Evolutionary conservation across 2,888 invertebrate species (phyloP).

Genomic region (Euclidia mi): DNA sequence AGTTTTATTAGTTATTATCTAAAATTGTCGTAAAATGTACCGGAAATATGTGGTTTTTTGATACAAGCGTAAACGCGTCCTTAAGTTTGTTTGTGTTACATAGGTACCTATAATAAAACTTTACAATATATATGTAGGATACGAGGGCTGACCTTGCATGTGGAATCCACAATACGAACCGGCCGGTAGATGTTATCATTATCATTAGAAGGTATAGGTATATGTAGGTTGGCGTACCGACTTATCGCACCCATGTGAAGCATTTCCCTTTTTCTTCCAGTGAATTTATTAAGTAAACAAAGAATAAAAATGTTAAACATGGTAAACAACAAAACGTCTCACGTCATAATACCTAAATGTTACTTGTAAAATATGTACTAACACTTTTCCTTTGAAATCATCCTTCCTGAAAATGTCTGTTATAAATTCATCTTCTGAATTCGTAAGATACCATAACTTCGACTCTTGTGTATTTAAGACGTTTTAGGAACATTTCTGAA

Average conservation of each 20-base stretch:
- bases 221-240: too few relatives aligned
- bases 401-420: constrained; percentile 53
- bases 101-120: too few relatives aligned
- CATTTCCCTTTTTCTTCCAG: not conserved
- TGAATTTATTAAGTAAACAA: not conserved
- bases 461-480: constrained; percentile 61
- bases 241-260: not conserved
- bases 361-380: constrained; percentile 43
- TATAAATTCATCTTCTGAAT: constrained; percentile 64
- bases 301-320: constrained; percentile 28
- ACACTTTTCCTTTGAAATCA: constrained; percentile 47
- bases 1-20: too few relatives aligned
- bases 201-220: too few relatives aligned
- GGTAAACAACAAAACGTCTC: constrained; percentile 27
- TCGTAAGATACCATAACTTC: constrained; percentile 66
- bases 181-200: too few relatives aligned
- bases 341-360: constrained; percentile 36
- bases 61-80: too few relatives aligned
- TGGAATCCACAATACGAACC: too few relatives aligned
- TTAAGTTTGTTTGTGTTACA: too few relatives aligned
- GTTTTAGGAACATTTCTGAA: constrained; percentile 70
- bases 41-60: too few relatives aligned
- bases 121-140: too few relatives aligned
- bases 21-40: too few relatives aligned
- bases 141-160: too few relatives aligned